Percentiles rank a stretch among this genome's conserved stretches.
phyloP scores from a whole-genome alignment of 2,888 invertebrate species.

The Hyppa rectilinea region DNA sequence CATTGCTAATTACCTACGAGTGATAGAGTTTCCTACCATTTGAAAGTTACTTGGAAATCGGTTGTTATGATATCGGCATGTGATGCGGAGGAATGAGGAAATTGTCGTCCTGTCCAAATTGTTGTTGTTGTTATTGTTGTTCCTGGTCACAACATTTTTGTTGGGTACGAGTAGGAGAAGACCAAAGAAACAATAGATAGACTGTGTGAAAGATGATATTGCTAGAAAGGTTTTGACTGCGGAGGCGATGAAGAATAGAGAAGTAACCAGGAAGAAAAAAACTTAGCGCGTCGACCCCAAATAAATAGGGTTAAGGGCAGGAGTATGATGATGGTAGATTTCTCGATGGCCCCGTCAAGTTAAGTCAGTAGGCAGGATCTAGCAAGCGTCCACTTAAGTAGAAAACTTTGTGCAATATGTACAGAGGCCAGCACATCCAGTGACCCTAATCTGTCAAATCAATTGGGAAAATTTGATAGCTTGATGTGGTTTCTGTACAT shows the following conservation, averaged over 20 bases:
- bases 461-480: no score
- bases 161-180: not conserved
- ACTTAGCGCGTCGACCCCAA: not conserved
- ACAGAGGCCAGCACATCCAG: no score
- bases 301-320: not conserved
- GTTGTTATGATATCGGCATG: not conserved
- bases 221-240: not conserved
- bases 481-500: no score
- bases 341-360: no score
- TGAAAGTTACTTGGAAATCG: not conserved
- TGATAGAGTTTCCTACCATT: constrained; percentile 11
- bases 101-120: no score
- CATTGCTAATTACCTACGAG: constrained; percentile 73
- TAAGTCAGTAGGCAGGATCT: no score
- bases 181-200: not conserved
- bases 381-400: no score
- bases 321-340: not conserved
- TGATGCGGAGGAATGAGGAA: not conserved
- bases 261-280: not conserved
- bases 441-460: no score
- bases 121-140: no score
- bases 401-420: no score
- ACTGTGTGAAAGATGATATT: not conserved
- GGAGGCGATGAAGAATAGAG: not conserved
- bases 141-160: no score